Base-by-base conservation (phyloP, 2,888 invertebrate species). In the Caenorhabditis sp. region DNA sequence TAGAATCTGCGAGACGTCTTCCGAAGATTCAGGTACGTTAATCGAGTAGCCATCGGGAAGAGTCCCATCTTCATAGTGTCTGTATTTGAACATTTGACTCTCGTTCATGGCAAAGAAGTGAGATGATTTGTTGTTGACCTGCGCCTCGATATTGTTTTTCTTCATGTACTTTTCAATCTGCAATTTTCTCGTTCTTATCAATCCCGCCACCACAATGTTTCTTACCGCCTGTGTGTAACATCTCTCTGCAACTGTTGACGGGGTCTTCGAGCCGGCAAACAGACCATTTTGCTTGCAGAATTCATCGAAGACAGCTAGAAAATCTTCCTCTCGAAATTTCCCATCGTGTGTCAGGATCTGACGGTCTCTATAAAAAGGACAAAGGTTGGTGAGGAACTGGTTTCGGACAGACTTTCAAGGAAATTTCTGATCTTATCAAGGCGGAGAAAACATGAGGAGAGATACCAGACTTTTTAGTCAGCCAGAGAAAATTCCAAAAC, bases 51-150 rank as follows among this genome's bases (percentile, higher is more conserved):
- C 83, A 41, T 64, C 79, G 5, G 83, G 83, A 14, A 84, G 26
- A 14, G 16, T 16, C 6, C 22, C 70, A 58, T 76, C 75, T 14
- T 76, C 75, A 51, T 76, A 80, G 24, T 84, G 51, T 38, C 80
- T 22, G 24, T 80, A 80, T 59, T 84, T 84, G 68, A 84, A 84
- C 64, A 80, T 70, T 58, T 84, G 83, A 76, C 75, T 84, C 47
- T 84, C 83, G 24, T 80, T 84, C 83, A 84, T 84, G 41, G 80
- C 83, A 51, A 70, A 84, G 44, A 84, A 84, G 41, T 84, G 80
- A 6, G 80, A 51, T 26, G 83, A 74, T 44, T 64, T 68, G 64
- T 79, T 83, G 12, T 79, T 51, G 5, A 83, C 73, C 26, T 56
- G 41, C 47, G 79, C 73, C 31, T 47, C 63, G n/a, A 83, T 83